Percentiles rank a stretch among this genome's conserved stretches.
These are phyloP conservation scores for Planiliza haematocheilus DNA, from an alignment of 2,113 vertebrate species.

Conservation along the genomic window DNA sequence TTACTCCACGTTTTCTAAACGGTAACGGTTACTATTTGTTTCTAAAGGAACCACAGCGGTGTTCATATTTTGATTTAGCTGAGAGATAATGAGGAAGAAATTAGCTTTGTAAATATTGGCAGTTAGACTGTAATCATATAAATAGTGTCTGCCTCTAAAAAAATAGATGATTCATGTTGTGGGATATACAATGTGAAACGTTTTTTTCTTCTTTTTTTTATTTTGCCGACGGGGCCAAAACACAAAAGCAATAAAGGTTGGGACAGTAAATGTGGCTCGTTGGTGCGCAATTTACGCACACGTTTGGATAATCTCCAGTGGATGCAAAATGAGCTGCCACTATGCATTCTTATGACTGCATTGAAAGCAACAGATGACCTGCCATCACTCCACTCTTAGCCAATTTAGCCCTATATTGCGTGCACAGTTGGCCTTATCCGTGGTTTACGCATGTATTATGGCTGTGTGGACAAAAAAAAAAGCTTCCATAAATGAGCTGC, in stretches of 20 bases:
- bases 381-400: slow-evolving; percentile 19
- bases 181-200: slow-evolving; percentile 34
- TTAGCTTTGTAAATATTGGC: slow-evolving; percentile 27
- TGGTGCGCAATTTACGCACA: slow-evolving; percentile 5
- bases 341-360: slow-evolving; percentile 7
- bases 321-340: slow-evolving; percentile 4
- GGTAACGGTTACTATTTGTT: background rate
- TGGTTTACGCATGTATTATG: slow-evolving; percentile 47
- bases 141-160: slow-evolving; percentile 26
- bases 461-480: slow-evolving; percentile 27
- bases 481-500: slow-evolving; percentile 40
- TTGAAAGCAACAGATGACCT: slow-evolving; percentile 61
- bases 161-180: slow-evolving; percentile 44
- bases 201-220: background rate
- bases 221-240: slow-evolving; percentile 49
- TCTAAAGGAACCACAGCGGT: background rate
- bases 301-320: background rate
- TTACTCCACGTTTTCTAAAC: background rate
- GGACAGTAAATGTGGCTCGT: background rate
- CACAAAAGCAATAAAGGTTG: background rate
- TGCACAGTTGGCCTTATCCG: slow-evolving; percentile 40
- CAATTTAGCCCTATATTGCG: slow-evolving; percentile 47
- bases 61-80: background rate
- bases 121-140: slow-evolving; percentile 44
- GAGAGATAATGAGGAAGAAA: background rate